A percentile compares a stretch with the other conserved stretches of the same genome.
Evolutionary conservation across 2,888 invertebrate species (phyloP).

Genomic region (Plagodis pulveraria): DNA sequence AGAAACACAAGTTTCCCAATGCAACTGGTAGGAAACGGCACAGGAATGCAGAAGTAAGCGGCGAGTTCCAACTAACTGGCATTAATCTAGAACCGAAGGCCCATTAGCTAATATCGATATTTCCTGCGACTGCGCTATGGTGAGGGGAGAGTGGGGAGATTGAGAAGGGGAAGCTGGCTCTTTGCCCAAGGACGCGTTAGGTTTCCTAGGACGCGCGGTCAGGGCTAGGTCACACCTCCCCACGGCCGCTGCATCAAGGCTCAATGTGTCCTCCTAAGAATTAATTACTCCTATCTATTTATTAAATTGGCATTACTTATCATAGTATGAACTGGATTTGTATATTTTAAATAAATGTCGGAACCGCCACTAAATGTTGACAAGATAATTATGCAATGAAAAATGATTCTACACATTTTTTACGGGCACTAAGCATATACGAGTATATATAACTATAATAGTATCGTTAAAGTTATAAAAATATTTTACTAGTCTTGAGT

Average conservation of each 20-base stretch:
- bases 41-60: constrained; percentile 41
- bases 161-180: constrained; percentile 57
- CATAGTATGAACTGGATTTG: too few species aligned
- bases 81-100: constrained; percentile 49
- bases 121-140: constrained; percentile 58
- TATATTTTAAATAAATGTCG: too few species aligned
- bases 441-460: too few species aligned
- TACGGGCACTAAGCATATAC: too few species aligned
- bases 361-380: too few species aligned
- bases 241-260: constrained; percentile 40
- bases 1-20: constrained; percentile 14
- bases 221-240: constrained; percentile 57
- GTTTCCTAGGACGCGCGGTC: constrained; percentile 71
- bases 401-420: too few species aligned
- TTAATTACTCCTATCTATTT: too few species aligned
- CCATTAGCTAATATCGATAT: constrained; percentile 64
- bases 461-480: too few species aligned
- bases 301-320: too few species aligned
- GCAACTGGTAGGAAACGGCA: constrained; percentile 24
- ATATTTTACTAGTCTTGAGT: too few species aligned
- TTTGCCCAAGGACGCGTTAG: constrained; percentile 74
- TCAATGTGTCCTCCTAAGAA: not conserved
- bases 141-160: constrained; percentile 29
- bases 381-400: too few species aligned
- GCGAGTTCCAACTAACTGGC: constrained; percentile 39